Percentiles rank a stretch among this genome's conserved stretches.
phyloP scores from a whole-genome alignment of 2,113 vertebrate genomes.

The Pitta sordida region DNA sequence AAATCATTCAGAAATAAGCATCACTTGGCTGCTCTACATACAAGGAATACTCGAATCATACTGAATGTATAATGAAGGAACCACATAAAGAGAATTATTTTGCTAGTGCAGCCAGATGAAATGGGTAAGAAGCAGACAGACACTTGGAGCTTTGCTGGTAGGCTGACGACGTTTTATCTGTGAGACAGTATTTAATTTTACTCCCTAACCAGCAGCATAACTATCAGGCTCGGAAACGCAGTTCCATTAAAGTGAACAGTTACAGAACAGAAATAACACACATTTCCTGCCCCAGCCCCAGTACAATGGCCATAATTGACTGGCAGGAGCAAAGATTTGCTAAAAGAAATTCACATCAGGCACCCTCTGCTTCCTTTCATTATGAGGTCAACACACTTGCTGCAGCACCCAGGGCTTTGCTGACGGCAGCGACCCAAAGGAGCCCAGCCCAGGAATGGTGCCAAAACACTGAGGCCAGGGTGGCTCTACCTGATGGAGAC shows the following conservation, averaged over 20 bases:
- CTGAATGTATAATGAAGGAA: not conserved
- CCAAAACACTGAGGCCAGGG: not conserved
- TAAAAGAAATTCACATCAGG: not conserved
- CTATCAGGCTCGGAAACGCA: not conserved
- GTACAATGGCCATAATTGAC: not conserved
- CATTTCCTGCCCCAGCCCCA: not conserved
- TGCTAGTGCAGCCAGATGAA: not conserved
- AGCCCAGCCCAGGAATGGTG: fast-evolving
- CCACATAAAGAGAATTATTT: not conserved
- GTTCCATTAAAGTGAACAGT: not conserved
- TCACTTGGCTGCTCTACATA: not conserved
- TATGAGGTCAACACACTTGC: fast-evolving
- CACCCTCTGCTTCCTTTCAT: not conserved
- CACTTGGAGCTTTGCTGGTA: not conserved
- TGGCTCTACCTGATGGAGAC: not conserved
- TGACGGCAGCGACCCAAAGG: not conserved
- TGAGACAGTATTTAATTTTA: constrained; percentile 17
- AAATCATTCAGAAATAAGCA: not conserved
- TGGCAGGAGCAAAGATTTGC: not conserved
- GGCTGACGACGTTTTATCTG: not conserved
- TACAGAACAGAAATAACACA: not conserved
- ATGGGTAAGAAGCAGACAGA: not conserved
- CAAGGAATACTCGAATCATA: not conserved
- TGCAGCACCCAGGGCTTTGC: fast-evolving
- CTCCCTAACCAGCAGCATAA: not conserved